Conservation (phyloP, 2,797 vertebrate genomes). For the Molothrus aeneus region DNA sequence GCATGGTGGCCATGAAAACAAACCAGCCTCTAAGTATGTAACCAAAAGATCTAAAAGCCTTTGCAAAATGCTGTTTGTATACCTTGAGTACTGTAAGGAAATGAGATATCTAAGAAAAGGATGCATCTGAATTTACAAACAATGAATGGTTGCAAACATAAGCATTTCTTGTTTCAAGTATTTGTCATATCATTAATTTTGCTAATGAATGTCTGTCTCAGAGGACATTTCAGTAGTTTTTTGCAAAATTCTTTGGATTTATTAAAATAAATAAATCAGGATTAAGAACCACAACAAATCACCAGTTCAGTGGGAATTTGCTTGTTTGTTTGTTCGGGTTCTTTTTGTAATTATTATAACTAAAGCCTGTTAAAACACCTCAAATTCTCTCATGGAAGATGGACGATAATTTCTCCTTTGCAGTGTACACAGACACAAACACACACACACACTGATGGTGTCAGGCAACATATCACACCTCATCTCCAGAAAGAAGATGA, state of each 20-base stretch:
- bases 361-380: not conserved
- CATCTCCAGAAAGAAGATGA: not conserved
- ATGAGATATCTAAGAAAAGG: not conserved
- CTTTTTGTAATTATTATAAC: not conserved
- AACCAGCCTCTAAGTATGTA: not conserved
- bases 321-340: not conserved
- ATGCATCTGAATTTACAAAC: not conserved
- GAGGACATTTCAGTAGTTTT: not conserved
- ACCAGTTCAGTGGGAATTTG: not conserved
- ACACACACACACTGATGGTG: not conserved
- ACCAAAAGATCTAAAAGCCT: not conserved
- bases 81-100: not conserved
- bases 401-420: not conserved
- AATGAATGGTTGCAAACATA: not conserved
- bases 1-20: not conserved
- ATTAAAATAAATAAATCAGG: not conserved
- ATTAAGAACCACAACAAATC: not conserved
- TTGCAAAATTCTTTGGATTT: not conserved
- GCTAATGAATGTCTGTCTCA: not conserved
- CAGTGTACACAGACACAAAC: too few relatives aligned
- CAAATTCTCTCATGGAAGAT: not conserved
- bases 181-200: not conserved
- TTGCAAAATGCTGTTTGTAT: not conserved
- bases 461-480: not conserved
- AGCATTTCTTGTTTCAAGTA: not conserved